Evolutionary conservation across 2,113 vertebrate species (phyloP).

Genomic region (Desmodus rotundus): DNA sequence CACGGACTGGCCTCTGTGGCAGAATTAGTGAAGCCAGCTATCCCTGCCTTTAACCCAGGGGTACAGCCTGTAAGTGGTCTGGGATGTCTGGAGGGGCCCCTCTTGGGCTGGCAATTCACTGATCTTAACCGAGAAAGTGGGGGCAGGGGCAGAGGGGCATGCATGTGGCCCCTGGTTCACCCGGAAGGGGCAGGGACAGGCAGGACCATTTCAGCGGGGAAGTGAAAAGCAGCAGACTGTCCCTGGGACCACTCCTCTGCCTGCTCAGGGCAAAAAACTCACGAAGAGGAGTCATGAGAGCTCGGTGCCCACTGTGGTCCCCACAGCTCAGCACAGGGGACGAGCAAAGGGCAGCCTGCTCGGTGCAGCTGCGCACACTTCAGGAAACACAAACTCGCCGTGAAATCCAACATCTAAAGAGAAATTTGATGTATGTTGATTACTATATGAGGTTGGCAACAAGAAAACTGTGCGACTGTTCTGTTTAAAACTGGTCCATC

Average conservation of each 20-base stretch:
- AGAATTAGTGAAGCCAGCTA: neutral
- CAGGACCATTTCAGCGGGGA: neutral
- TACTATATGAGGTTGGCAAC: too few relatives aligned
- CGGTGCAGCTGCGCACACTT: neutral
- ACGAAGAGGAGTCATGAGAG: accelerated
- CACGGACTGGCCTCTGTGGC: neutral
- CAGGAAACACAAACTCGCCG: neutral
- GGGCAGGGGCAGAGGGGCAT: accelerated
- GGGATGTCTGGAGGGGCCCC: neutral
- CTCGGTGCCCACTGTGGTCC: accelerated
- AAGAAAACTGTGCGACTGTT: neutral
- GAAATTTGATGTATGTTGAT: neutral
- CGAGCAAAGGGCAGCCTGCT: neutral
- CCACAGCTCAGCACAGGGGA: neutral
- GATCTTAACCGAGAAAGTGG: neutral
- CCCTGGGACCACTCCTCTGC: neutral
- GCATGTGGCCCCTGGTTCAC: accelerated
- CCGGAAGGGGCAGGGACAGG: neutral
- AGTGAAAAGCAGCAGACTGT: neutral
- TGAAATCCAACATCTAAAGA: neutral
- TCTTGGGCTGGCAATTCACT: too few relatives aligned
- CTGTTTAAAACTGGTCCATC: accelerated
- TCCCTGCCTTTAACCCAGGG: too few relatives aligned
- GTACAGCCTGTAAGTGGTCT: too few relatives aligned
- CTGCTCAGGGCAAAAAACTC: neutral